Base-by-base conservation (phyloP, 2,888 invertebrate genomes). In the Cataglyphis rosenhaueri region DNA sequence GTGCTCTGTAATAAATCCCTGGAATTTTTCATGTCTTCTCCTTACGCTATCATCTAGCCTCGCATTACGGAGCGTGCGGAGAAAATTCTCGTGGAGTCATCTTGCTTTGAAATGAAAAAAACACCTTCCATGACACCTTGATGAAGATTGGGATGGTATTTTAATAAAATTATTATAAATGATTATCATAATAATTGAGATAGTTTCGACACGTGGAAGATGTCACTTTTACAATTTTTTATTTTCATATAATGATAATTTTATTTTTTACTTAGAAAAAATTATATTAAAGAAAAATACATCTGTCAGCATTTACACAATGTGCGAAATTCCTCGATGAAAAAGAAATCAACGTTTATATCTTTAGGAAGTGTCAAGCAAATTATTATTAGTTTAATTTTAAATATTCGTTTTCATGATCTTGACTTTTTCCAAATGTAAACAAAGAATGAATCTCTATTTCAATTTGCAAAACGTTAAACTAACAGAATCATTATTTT, bases 1-100 rank as follows among this genome's bases (percentile, higher is more conserved):
- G 29, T 71, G 82, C 89, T 86, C 88, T 88, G 81, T 88, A 89
- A 88, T 89, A 88, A 88, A 87, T 87, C 87, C 76, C 81, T 83
- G 87, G 86, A 87, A 88, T 88, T 86, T 84, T 85, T 87, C 84
- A 75, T 84, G 84, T 84, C 87, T 89, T 83, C 78, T 75, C 82
- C 82, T 84, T 73, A 68, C 70, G 57, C 66, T 73, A 64, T 83
- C 82, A 32, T 76, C 62, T 64, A 29, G 64, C 35, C 10, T 18
- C 66, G 25, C 55, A 64, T 44, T 87, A 86, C 68, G 79, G 66
- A 85, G 41, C 82, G 38, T 32, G 61, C 74, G 66, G 59, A 81
- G 70, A 70, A 71, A 81, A 73, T 57, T 66, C 41, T 32, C 32
- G 12, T 21, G 29, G 10, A 78, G 32, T 68, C 15, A 68, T 6